phyloP scores from a whole-genome alignment of 2,888 invertebrate species.

The Cheilosia variabilis region DNA sequence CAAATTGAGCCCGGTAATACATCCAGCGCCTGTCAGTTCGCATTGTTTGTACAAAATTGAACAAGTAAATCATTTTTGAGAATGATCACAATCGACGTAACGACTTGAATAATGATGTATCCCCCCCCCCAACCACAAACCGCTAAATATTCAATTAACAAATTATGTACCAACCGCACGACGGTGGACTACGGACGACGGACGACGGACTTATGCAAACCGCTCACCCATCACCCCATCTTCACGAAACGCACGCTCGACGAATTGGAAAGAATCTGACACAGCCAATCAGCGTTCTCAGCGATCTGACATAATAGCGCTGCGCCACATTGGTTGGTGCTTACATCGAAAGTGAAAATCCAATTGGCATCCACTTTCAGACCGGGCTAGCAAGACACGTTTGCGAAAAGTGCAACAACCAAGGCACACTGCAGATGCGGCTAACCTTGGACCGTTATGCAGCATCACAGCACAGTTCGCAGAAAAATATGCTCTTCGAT shows the following conservation, averaged over 20 bases:
- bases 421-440: slow-evolving; percentile 19
- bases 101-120: slow-evolving; percentile 17
- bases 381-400: slow-evolving; percentile 18
- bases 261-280: slow-evolving; percentile 42
- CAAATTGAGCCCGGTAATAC: slow-evolving; percentile 35
- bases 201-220: slow-evolving; percentile 5
- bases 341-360: slow-evolving; percentile 58
- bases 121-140: background rate
- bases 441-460: slow-evolving; percentile 37
- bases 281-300: slow-evolving; percentile 44
- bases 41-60: slow-evolving; percentile 19
- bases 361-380: slow-evolving; percentile 61
- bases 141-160: slow-evolving; percentile 32
- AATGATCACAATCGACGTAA: slow-evolving; percentile 22
- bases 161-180: slow-evolving; percentile 3
- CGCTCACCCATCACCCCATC: slow-evolving; percentile 37
- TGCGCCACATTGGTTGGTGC: background rate
- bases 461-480: slow-evolving; percentile 9
- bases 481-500: slow-evolving; percentile 4
- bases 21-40: background rate
- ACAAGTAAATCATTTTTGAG: slow-evolving; percentile 46
- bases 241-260: slow-evolving; percentile 29
- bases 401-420: background rate
- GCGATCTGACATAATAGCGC: slow-evolving; percentile 32
- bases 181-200: background rate